A percentile compares a stretch with the other conserved stretches of the same genome.
phyloP scores from a whole-genome alignment of 2,113 vertebrate genomes.

The Phaethornis superciliosus region DNA sequence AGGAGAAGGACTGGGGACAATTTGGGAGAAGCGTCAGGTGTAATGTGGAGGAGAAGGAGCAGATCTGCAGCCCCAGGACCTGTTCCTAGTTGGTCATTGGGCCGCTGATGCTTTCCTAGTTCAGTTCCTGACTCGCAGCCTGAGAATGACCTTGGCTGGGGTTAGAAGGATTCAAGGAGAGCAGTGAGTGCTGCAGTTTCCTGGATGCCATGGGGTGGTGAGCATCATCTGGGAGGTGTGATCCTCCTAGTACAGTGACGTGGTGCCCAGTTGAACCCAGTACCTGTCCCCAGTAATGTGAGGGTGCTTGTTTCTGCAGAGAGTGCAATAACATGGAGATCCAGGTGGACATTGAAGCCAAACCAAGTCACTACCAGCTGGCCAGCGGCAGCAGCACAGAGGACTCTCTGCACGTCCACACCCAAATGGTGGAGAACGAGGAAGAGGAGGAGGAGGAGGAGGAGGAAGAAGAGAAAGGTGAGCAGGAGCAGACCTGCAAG shows the following conservation, averaged over 20 bases:
- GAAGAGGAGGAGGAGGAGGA: slow-evolving; percentile 69
- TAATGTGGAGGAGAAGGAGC: neutral
- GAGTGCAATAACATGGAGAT: slow-evolving; percentile 98
- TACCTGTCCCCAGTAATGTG: neutral
- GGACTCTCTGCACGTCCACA: slow-evolving; percentile 86
- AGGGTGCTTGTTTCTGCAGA: slow-evolving; percentile 75
- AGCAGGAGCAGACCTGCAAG: slow-evolving; percentile 78
- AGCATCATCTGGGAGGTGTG: neutral
- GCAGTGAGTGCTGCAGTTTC: rapidly evolving
- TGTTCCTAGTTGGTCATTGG: neutral
- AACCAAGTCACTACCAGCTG: slow-evolving; percentile 95
- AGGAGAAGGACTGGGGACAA: neutral
- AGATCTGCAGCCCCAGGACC: neutral
- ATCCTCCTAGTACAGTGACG: neutral
- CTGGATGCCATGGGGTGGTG: rapidly evolving
- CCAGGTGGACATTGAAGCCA: slow-evolving; percentile 98
- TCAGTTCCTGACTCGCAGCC: neutral
- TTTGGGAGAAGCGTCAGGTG: neutral
- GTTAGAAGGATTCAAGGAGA: neutral
- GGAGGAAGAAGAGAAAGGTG: slow-evolving; percentile 63
- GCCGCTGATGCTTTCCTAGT: neutral
- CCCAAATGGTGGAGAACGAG: slow-evolving; percentile 80
- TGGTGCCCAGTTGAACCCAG: neutral
- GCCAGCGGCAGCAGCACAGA: slow-evolving; percentile 89
- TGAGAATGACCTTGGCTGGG: neutral